Percentiles rank a stretch among this genome's conserved stretches.
Evolutionary conservation across 2,888 invertebrate species (phyloP).

Genomic region (Molanna angustata): DNA sequence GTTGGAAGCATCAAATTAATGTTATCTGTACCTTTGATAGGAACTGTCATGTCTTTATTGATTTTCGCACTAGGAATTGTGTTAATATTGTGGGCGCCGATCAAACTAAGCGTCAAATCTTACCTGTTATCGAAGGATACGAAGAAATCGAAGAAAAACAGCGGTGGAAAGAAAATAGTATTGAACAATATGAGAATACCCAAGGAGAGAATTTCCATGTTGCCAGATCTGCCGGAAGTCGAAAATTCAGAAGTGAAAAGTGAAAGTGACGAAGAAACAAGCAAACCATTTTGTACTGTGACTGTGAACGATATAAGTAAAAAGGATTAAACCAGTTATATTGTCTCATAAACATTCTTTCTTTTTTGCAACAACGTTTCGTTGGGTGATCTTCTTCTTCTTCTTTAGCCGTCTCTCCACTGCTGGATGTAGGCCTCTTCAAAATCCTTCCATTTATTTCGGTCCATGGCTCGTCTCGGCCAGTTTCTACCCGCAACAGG

Average conservation of each 20-base stretch:
- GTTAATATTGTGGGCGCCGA: conserved; percentile 38
- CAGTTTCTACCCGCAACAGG: too few species aligned
- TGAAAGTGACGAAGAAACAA: conserved; percentile 18
- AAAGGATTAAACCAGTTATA: neutral
- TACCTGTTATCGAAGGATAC: conserved; percentile 28
- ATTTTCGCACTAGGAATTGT: conserved; percentile 47
- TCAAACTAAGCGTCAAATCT: conserved; percentile 31
- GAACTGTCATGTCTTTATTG: conserved; percentile 49
- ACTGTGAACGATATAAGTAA: conserved; percentile 15
- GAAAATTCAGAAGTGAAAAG: conserved; percentile 12
- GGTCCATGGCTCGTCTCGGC: too few species aligned
- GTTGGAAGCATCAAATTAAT: conserved; percentile 54
- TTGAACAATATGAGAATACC: conserved; percentile 39
- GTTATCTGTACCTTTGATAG: conserved; percentile 52
- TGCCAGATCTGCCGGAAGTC: conserved; percentile 9
- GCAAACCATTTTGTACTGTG: conserved; percentile 17
- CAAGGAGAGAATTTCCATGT: conserved; percentile 22
- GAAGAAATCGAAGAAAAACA: conserved; percentile 14
- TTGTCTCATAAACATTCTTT: too few species aligned
- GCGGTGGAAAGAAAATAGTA: conserved; percentile 10
- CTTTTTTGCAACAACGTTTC: too few species aligned
- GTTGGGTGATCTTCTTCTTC: too few species aligned
- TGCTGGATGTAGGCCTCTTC: too few species aligned
- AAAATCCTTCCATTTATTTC: too few species aligned
- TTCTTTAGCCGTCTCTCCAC: too few species aligned